Conservation (phyloP, 2,797 vertebrate species). For the Netta rufina region DNA sequence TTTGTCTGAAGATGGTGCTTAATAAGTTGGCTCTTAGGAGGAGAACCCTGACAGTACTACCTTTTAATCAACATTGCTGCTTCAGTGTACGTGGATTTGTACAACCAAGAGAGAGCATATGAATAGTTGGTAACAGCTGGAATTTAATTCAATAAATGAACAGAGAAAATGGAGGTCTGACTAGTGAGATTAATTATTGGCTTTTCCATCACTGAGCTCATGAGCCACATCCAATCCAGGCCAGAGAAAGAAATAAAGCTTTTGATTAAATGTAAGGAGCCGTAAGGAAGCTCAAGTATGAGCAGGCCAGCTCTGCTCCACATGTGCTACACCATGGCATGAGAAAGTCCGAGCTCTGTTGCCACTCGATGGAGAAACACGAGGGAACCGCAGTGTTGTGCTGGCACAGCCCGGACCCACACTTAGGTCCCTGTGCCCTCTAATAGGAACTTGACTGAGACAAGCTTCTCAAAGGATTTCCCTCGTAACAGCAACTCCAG, state of each 20-base stretch:
- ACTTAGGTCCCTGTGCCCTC: background rate
- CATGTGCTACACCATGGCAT: background rate
- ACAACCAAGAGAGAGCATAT: background rate
- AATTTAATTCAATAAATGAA: slow-evolving; percentile 70
- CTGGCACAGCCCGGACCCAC: background rate
- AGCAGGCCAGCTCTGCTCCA: background rate
- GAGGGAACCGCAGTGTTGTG: background rate
- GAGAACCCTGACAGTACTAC: background rate
- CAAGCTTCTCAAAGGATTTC: background rate
- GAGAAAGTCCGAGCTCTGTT: background rate
- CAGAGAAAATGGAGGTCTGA: slow-evolving; percentile 34
- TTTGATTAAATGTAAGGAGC: slow-evolving; percentile 51
- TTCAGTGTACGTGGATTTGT: background rate
- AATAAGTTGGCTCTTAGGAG: background rate
- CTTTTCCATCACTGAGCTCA: slow-evolving; percentile 35
- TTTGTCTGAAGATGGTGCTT: background rate
- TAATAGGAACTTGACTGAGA: background rate
- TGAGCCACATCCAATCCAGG: slow-evolving; percentile 10
- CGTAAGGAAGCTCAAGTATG: slow-evolving; percentile 24
- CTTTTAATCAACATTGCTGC: background rate
- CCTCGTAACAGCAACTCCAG: background rate
- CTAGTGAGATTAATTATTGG: slow-evolving; percentile 59
- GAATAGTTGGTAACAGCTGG: slow-evolving; percentile 45
- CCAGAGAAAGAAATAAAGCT: slow-evolving; percentile 27
- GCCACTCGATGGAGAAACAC: background rate